A percentile compares a stretch with the other conserved stretches of the same genome.
Evolutionary conservation across 1,140 invertebrate species (phyloP).

Genomic region (Anastrepha obliqua): DNA sequence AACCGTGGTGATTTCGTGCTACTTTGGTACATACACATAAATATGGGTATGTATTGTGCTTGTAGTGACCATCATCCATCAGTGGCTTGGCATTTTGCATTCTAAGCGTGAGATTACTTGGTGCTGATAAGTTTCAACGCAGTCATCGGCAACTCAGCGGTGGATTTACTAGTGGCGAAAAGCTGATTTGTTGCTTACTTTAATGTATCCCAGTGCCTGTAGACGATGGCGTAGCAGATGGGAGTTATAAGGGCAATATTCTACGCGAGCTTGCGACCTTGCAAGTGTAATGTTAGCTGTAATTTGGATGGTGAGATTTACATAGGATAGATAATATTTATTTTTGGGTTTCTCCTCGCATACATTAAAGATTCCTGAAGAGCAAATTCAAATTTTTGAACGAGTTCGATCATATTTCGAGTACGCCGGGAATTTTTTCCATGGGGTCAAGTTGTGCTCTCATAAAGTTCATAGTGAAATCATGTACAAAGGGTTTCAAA

Average conservation of each 20-base stretch:
- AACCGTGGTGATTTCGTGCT: neutral
- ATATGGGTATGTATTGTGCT: too few species aligned
- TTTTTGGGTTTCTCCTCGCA: neutral
- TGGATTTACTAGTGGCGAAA: conserved; percentile 30
- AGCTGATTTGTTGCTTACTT: conserved; percentile 48
- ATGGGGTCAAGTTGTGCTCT: too few species aligned
- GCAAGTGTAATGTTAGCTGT: neutral
- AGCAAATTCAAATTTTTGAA: neutral
- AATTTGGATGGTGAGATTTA: neutral
- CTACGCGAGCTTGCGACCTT: too few species aligned
- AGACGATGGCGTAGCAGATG: neutral
- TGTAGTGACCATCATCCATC: conserved; percentile 47
- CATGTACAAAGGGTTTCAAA: too few species aligned
- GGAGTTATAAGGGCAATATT: too few species aligned
- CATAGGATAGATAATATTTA: neutral
- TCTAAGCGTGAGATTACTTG: conserved; percentile 34
- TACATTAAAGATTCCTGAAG: neutral
- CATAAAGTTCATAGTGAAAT: too few species aligned
- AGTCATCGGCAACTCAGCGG: conserved; percentile 40
- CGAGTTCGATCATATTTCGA: too few species aligned
- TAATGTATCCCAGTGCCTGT: neutral
- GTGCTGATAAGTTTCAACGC: conserved; percentile 37
- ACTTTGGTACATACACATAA: neutral
- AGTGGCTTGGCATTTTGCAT: conserved; percentile 30
- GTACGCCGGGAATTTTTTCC: too few species aligned